These are phyloP conservation scores for Caenorhabditis sp. DNA, from an alignment of 2,888 invertebrate genomes.

Conservation along the genomic window DNA sequence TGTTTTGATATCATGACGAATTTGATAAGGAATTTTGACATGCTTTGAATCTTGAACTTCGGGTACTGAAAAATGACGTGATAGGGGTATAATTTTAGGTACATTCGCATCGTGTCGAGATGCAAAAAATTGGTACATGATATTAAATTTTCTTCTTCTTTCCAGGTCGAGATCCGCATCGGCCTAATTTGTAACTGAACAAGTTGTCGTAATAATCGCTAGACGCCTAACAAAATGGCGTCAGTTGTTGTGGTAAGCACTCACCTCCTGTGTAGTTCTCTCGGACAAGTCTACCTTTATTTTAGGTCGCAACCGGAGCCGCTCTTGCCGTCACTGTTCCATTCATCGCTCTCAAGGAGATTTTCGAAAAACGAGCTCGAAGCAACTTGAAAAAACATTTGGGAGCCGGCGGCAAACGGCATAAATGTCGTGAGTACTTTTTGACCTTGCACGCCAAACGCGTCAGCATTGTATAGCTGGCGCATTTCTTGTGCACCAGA, in stretches of 20 bases:
- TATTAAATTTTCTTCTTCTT: too few species aligned
- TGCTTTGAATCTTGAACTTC: too few species aligned
- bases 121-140: too few species aligned
- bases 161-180: slow-evolving; percentile 8
- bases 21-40: too few species aligned
- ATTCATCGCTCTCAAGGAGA: slow-evolving; percentile 14
- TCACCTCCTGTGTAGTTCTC: background rate
- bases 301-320: slow-evolving; percentile 15
- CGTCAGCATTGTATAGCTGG: too few species aligned
- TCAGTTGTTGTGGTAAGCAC: slow-evolving; percentile 14
- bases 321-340: slow-evolving; percentile 14
- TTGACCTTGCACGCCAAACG: too few species aligned
- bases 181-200: slow-evolving; percentile 8
- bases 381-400: slow-evolving; percentile 14
- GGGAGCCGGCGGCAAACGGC: slow-evolving; percentile 1
- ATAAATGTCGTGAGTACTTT: background rate
- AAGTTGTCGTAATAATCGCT: slow-evolving; percentile 12
- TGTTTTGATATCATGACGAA: too few species aligned
- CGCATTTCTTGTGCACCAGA: too few species aligned
- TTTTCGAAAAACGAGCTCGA: slow-evolving; percentile 10
- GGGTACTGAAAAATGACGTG: too few species aligned
- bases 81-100: too few species aligned
- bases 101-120: too few species aligned
- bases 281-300: background rate
- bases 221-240: slow-evolving; percentile 19